These are phyloP conservation scores for Blera fallax DNA, from an alignment of 2,888 invertebrate species.

Conservation along the genomic window DNA sequence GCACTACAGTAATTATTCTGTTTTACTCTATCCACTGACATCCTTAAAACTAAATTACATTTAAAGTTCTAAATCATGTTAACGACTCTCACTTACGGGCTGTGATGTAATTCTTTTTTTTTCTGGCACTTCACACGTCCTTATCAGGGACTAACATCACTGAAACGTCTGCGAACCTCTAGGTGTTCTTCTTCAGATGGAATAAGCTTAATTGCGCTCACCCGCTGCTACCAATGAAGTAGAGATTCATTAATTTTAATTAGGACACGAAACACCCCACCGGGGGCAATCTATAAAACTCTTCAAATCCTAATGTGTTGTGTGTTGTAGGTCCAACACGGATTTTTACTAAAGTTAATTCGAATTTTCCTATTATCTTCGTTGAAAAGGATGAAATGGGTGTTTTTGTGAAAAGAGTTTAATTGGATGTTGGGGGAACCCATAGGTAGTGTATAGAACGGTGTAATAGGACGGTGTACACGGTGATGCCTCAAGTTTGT, in stretches of 20 bases:
- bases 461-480: neutral
- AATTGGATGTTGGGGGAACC: neutral
- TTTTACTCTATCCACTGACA: neutral
- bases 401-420: neutral
- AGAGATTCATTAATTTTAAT: conserved; percentile 50
- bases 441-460: neutral
- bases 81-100: conserved; percentile 7
- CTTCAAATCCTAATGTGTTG: conserved; percentile 6
- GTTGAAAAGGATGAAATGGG: neutral
- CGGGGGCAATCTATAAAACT: conserved; percentile 12
- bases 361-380: neutral
- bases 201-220: conserved; percentile 32
- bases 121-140: conserved; percentile 2
- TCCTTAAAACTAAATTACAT: conserved; percentile 21
- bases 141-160: neutral
- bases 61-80: conserved; percentile 5
- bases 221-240: conserved; percentile 13
- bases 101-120: neutral
- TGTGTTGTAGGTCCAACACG: conserved; percentile 2
- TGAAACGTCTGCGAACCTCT: conserved; percentile 4
- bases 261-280: conserved; percentile 2
- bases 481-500: neutral
- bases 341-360: conserved; percentile 16
- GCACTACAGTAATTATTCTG: conserved; percentile 9
- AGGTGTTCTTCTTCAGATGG: neutral